phyloP scores from a whole-genome alignment of 2,888 invertebrate genomes.

The Drosophila subsilvestris region DNA sequence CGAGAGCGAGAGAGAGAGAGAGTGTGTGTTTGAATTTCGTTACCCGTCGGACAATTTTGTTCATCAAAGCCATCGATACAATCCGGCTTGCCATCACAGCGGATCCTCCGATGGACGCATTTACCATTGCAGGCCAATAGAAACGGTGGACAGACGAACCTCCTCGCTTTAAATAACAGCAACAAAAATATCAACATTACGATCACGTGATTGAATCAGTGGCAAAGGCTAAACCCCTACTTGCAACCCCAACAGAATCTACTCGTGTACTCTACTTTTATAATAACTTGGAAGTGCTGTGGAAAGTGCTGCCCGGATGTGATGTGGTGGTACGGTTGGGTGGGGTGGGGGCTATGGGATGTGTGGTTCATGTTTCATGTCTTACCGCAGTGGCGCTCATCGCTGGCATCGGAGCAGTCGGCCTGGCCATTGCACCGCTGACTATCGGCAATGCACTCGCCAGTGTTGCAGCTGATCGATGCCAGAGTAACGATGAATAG shows the following conservation, averaged over 20 bases:
- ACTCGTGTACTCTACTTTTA: background rate
- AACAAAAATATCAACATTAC: background rate
- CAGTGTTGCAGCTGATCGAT: conserved; percentile 86
- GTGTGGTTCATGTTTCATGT: conserved; percentile 19
- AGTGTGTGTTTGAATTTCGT: conserved; percentile 26
- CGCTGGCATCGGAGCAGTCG: conserved; percentile 87
- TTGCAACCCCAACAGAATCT: background rate
- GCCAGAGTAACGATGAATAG: conserved; percentile 30
- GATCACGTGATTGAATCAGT: background rate
- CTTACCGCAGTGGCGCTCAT: conserved; percentile 87
- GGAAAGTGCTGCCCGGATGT: background rate
- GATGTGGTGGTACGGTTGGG: background rate
- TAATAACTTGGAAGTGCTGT: background rate
- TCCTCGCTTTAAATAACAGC: conserved; percentile 46
- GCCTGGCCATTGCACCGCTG: conserved; percentile 86
- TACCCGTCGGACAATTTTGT: conserved; percentile 79
- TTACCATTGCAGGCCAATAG: conserved; percentile 82
- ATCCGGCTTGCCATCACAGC: conserved; percentile 87
- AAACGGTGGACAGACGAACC: conserved; percentile 31
- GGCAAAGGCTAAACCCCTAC: background rate
- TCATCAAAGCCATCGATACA: conserved; percentile 86
- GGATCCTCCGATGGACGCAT: conserved; percentile 84
- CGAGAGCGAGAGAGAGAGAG: background rate
- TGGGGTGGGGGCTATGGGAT: background rate
- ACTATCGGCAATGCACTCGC: conserved; percentile 86